phyloP scores from a whole-genome alignment of 2,113 vertebrate genomes.

The Boulengeromyrus knoepffleri region DNA sequence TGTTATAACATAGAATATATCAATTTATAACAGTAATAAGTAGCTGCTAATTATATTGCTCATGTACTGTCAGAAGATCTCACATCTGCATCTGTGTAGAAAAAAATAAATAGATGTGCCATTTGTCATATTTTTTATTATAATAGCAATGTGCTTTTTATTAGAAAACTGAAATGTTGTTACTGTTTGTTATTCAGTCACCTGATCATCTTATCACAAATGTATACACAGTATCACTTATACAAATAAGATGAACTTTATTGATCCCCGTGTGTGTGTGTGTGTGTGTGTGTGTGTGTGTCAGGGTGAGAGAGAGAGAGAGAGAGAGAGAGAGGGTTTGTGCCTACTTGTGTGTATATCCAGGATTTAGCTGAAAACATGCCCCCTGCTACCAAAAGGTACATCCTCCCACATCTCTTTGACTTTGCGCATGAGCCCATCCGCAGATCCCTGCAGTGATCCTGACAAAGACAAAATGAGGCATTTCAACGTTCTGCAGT shows the following conservation, averaged over 20 bases:
- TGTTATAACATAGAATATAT: background rate
- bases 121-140: background rate
- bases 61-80: background rate
- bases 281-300: background rate
- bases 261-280: background rate
- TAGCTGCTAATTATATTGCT: background rate
- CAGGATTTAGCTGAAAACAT: slow-evolving; percentile 27
- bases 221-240: background rate
- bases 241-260: background rate
- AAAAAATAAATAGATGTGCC: background rate
- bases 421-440: slow-evolving; percentile 13
- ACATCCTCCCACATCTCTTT: slow-evolving; percentile 22
- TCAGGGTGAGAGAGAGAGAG: no score
- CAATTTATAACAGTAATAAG: background rate
- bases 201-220: background rate
- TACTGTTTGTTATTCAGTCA: background rate
- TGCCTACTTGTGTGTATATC: background rate
- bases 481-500: background rate
- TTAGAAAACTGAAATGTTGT: background rate
- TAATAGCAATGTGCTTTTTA: background rate
- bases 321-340: background rate
- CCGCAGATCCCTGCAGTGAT: background rate
- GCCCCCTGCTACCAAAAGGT: background rate
- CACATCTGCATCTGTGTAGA: background rate
- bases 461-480: background rate